Evolutionary conservation across 2,113 vertebrate species (phyloP).

Genomic region (Cairina moschata): DNA sequence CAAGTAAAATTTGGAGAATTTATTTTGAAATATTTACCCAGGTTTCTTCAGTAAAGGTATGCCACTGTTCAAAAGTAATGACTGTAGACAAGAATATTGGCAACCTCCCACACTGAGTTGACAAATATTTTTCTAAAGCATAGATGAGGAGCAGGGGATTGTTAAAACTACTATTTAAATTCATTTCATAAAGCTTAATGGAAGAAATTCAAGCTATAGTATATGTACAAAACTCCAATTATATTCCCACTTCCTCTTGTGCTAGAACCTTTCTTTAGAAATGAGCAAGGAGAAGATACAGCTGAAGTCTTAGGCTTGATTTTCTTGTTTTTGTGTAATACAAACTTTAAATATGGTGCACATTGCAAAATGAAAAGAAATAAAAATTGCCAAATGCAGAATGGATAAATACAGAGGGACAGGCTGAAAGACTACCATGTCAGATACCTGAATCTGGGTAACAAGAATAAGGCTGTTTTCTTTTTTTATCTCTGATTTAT

Average conservation of each 20-base stretch:
- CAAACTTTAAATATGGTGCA: not conserved
- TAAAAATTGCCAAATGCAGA: not conserved
- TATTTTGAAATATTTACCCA: not conserved
- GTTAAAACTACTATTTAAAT: not conserved
- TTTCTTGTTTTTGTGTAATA: not conserved
- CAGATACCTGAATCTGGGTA: not conserved
- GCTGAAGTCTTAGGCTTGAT: not conserved
- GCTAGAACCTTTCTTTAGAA: not conserved
- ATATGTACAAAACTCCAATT: not conserved
- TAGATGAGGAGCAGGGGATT: not conserved
- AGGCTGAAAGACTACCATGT: not conserved
- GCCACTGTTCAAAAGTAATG: not conserved
- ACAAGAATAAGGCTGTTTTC: not conserved
- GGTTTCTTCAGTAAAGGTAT: not conserved
- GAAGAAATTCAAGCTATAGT: not conserved
- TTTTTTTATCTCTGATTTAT: not conserved
- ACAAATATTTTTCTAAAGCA: not conserved
- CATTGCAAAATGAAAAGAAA: not conserved
- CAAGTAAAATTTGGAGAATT: not conserved
- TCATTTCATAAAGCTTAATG: not conserved
- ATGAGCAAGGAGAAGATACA: not conserved
- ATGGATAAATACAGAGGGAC: not conserved
- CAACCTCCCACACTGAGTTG: not conserved
- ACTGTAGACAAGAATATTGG: not conserved
- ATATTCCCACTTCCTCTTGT: not conserved